These are phyloP conservation scores for Azemiops feae DNA, from an alignment of 2,113 vertebrate species.

Conservation along the genomic window DNA sequence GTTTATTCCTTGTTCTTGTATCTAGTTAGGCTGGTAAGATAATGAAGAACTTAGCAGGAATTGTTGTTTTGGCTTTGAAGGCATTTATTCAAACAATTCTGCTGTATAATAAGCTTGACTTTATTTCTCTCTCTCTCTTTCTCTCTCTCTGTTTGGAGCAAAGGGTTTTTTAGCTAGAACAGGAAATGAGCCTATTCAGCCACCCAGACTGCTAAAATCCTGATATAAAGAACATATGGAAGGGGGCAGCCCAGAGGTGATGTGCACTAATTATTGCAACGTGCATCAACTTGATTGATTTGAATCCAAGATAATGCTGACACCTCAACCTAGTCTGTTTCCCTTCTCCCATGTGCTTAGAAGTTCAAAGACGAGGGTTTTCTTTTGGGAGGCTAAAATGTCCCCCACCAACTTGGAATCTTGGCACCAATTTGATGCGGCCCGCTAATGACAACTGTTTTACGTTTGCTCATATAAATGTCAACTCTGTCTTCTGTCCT, in stretches of 20 bases:
- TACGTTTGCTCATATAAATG: conserved; percentile 35
- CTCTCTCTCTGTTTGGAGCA: conserved; percentile 44
- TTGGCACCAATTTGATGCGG: conserved; percentile 46
- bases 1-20: not conserved
- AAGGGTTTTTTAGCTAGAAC: conserved; percentile 53
- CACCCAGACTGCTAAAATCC: conserved; percentile 62
- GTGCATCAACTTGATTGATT: conserved; percentile 70
- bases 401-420: conserved; percentile 44
- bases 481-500: conserved; percentile 29
- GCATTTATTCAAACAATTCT: conserved; percentile 35
- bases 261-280: conserved; percentile 57
- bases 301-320: conserved; percentile 66
- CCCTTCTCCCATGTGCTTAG: conserved; percentile 44
- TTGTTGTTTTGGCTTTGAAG: conserved; percentile 20
- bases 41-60: not conserved
- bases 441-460: conserved; percentile 39
- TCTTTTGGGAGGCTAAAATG: conserved; percentile 53
- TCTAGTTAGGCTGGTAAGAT: conserved; percentile 10
- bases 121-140: conserved; percentile 33
- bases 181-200: conserved; percentile 70
- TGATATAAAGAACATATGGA: conserved; percentile 68
- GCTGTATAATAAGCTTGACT: conserved; percentile 51
- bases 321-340: conserved; percentile 37
- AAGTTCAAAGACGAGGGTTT: conserved; percentile 66
- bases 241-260: conserved; percentile 61